Percentiles rank a stretch among this genome's conserved stretches.
Conservation (phyloP, 2,888 invertebrate species). For the Zaprionus bogoriensis region DNA sequence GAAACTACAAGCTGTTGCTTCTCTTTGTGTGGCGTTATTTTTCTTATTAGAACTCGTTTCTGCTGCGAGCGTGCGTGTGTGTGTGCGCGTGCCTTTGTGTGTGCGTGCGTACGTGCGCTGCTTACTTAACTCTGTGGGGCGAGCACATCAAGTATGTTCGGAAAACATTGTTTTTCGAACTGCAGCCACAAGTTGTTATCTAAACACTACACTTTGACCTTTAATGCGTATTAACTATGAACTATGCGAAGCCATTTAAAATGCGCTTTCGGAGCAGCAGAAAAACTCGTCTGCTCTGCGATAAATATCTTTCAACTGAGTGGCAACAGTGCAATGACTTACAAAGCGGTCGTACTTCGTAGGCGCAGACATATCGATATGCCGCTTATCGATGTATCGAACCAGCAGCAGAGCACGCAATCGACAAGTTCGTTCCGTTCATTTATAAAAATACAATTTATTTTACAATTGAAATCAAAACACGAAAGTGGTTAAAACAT, state of each 20-base stretch:
- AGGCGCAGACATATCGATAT: slow-evolving; percentile 8
- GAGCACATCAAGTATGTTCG: slow-evolving; percentile 8
- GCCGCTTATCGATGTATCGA: background rate
- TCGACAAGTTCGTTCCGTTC: background rate
- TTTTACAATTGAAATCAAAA: slow-evolving; percentile 58
- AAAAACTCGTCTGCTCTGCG: slow-evolving; percentile 28
- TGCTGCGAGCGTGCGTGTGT: slow-evolving; percentile 24
- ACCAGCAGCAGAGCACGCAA: background rate
- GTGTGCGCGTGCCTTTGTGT: slow-evolving; percentile 21
- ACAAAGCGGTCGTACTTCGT: background rate
- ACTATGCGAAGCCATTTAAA: slow-evolving; percentile 37
- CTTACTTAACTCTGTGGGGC: slow-evolving; percentile 20
- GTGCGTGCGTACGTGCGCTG: slow-evolving; percentile 41
- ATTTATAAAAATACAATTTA: slow-evolving; percentile 72
- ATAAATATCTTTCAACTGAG: slow-evolving; percentile 1
- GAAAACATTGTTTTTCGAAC: slow-evolving; percentile 30
- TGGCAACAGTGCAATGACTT: slow-evolving; percentile 23
- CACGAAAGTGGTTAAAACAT: slow-evolving; percentile 41
- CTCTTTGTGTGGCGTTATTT: slow-evolving; percentile 49
- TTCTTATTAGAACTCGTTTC: slow-evolving; percentile 68
- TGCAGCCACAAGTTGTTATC: background rate
- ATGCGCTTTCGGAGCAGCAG: slow-evolving; percentile 35
- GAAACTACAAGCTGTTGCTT: slow-evolving; percentile 60
- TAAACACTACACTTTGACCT: slow-evolving; percentile 24
- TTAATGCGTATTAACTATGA: slow-evolving; percentile 4